Evolutionary conservation across 2,113 vertebrate species (phyloP), one percentile per base, ranked within the genome.

Genomic region (Thalassoma bifasciatum): DNA sequence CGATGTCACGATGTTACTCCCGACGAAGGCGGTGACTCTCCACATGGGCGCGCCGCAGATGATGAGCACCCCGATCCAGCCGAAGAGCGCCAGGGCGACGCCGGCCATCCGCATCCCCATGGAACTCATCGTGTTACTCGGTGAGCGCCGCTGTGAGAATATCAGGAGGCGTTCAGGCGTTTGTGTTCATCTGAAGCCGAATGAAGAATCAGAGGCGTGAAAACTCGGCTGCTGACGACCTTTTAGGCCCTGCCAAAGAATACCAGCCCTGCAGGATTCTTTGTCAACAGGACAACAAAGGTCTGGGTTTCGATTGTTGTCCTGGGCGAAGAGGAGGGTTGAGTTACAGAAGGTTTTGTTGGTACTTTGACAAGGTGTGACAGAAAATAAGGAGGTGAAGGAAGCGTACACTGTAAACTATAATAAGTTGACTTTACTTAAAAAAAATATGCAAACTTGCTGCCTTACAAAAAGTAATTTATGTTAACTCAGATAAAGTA

Each of bases 1-100:
- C 0, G 91, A 86, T 0, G 91, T 93, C 72, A 94, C 90, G 5
- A 88, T 91, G 82, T 86, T 93, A 77, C 36, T 89, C 30, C 90
- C 89, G 2, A 93, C 90, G 84, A 94, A 94, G 0, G 85, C 90
- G 0, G 84, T 81, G 49, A 94, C 91, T 37, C 83, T 82, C 92
- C 94, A 94, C 92, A 89, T 92, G 65, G 92, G 92, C 0, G 72
- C 38, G 0, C 26, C 87, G 1, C 90, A 93, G 11, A 72, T 53
- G 1, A 93, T 23, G 50, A 92, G 74, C 26, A 81, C 66, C 17
- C 91, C 91, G 1, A 92, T 66, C 80, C 90, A 92, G 13, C 92
- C 94, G 1, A 92, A 13, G 0, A 92, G 61, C 46, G 64, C 88
- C 42, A 93, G 17, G n/a, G 34, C 3, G 6, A 88, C 81, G 24